Base-by-base conservation (phyloP, 92 coral and sea anemone species). In the Isaurus tuberculatus region DNA sequence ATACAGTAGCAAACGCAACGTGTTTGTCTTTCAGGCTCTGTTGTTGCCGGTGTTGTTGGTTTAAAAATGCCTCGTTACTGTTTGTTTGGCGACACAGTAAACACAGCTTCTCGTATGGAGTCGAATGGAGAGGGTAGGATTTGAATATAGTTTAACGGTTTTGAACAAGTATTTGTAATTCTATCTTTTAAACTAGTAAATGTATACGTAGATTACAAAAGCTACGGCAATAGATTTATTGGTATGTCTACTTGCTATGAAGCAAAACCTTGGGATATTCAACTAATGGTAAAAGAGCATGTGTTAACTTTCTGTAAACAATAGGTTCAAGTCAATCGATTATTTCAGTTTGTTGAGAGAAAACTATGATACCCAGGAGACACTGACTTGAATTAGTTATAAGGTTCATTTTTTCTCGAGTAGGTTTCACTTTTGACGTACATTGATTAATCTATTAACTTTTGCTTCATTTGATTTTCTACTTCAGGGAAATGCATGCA, bases 61-160 rank as follows among this genome's bases (percentile, higher is more conserved):
- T 30, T 77, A 37, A 77, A 77, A 49, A 77, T 77, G 82, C 82
- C 82, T 14, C 82, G 82, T 5, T 77, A 77, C 26, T 77, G 82
- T 20, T 61, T 77, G 53, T 77, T 77, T 20, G 82, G 82, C 33
- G 82, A 77, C 55, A 77, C 82, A 4, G 82, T 77, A 26, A 77
- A 77, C 82, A 33, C 82, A 26, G 82, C 82, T 33, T 77, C 82
- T 8, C 70, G 82, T 34, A 77, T 77, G 82, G 82, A 77, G 33
- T 77, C 82, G 1, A 77, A 77, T 32, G 82, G 82, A 32, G 82
- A 77, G 23, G 82, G 82, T 77, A 60, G 23, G 82, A 22, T 13
- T 8, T 23, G 58, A 43, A 44, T 5, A 1, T 5, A 26, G 16
- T 25, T 51, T 51, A 5, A 51, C 7, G 16, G 20, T 51, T 51